Base-by-base conservation (phyloP, 2,888 invertebrate species). In the Nematopogon swammerdamellus region DNA sequence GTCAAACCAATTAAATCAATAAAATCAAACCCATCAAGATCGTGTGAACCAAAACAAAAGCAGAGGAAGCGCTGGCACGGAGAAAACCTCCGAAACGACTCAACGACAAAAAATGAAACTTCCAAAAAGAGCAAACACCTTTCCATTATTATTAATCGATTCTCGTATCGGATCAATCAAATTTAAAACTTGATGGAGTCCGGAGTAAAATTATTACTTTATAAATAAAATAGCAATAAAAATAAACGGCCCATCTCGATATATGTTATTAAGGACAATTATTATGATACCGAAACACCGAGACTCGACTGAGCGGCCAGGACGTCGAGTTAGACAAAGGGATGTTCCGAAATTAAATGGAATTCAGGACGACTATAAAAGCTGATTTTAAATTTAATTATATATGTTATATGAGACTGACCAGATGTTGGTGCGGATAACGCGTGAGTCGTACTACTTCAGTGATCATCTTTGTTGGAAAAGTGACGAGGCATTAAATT, bases 161-260 rank as follows among this genome's bases (percentile, higher is more conserved):
- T 70, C 73, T 75, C 70, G 71, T 74, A 75, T 77, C 75, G 73
- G 76, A 77, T 77, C 74, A 79, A 79, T 79, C 79, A 77, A 76
- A 76, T 75, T 77, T 72, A 70, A 76, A 75, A 72, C 71, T 67
- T 72, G 73, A 76, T 77, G 70, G 69, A 71, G 65, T 72, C 65
- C 67, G 68, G 68, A 64, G 70, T 72, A 72, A 75, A 76, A 76
- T 73, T 75, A 76, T 74, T 72, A 77, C 73, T 75, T 77, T 77
- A 77, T 79, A 79, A 79, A 79, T 79, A 79, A 79, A 79, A 79
- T 79, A 79, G 76, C 77, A 79, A 79, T 79, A 79, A 79, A 77
- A 79, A 68, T 63, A 77, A 76, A 72, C 75, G 70, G 70, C 68
- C 63, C 60, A 63, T 69, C 69, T 70, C 70, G 71, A 70, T 74